A percentile compares a stretch with the other conserved stretches of the same genome.
Conservation (phyloP, 2,797 vertebrate species). For the Parauchenoglanis punctatus region DNA sequence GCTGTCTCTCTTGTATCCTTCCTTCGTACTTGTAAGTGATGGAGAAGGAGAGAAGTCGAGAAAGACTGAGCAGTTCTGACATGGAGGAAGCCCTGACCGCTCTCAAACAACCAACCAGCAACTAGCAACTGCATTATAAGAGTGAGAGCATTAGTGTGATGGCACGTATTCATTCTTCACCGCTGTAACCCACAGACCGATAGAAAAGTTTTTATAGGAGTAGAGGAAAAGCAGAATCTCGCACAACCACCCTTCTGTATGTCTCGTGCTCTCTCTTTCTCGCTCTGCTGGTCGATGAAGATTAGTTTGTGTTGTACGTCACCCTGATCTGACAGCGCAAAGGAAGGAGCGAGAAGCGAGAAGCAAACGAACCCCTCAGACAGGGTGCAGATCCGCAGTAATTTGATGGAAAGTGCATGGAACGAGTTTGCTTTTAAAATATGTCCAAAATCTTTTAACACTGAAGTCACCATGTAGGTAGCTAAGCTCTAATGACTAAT, state of each 20-base stretch:
- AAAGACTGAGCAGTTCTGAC: background rate
- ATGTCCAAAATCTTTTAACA: conserved; percentile 1
- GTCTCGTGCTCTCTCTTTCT: conserved; percentile 5
- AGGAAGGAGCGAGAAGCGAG: conserved; percentile 37
- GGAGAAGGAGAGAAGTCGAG: background rate
- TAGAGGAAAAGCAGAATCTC: conserved; percentile 7
- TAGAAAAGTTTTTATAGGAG: conserved; percentile 22
- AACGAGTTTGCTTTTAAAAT: conserved; percentile 10
- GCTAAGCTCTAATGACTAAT: conserved; percentile 4
- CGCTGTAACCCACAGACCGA: background rate
- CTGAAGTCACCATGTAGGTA: background rate
- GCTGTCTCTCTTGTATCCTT: background rate
- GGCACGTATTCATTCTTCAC: conserved; percentile 17
- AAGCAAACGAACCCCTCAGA: background rate
- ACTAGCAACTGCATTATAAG: conserved; percentile 11
- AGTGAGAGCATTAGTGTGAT: background rate
- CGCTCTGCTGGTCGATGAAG: conserved; percentile 60
- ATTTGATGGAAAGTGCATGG: conserved; percentile 19
- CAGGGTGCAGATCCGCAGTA: conserved; percentile 6
- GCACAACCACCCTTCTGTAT: background rate
- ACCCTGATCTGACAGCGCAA: conserved; percentile 32
- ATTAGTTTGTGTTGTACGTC: conserved; percentile 61
- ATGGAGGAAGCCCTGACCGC: background rate
- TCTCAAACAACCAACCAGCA: background rate
- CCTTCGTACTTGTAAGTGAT: background rate